phyloP scores from a whole-genome alignment of 2,113 vertebrate genomes.

The Puntigrus tetrazona region DNA sequence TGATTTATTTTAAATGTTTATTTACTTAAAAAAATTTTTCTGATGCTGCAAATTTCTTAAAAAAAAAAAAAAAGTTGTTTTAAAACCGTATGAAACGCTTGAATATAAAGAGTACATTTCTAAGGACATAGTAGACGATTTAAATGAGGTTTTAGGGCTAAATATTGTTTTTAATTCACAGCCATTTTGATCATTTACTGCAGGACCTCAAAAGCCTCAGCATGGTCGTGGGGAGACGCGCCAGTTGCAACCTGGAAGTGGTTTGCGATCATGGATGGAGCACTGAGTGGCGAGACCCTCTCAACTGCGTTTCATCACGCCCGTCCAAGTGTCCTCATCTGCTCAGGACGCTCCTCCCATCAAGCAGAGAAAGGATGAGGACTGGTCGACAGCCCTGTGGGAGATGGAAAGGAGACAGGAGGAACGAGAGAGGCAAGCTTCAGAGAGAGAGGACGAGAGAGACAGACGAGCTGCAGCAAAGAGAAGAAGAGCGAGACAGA shows the following conservation, averaged over 20 bases:
- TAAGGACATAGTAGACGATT: background rate
- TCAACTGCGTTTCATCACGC: constrained; percentile 7
- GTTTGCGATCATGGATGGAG: constrained; percentile 50
- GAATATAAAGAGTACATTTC: background rate
- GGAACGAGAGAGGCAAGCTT: constrained; percentile 45
- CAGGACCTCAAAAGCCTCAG: constrained; percentile 52
- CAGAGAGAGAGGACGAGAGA: constrained; percentile 45
- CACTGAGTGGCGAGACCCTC: constrained; percentile 38
- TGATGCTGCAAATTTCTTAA: no score
- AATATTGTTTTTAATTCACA: no score
- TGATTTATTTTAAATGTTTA: no score
- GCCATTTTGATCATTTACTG: background rate
- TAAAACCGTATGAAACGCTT: background rate
- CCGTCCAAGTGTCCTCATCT: constrained; percentile 29
- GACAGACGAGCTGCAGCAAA: constrained; percentile 36
- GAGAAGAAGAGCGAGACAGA: constrained; percentile 49
- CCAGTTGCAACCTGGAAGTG: constrained; percentile 48
- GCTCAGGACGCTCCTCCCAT: constrained; percentile 34
- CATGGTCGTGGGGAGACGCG: constrained; percentile 27
- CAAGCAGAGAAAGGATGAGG: constrained; percentile 45
- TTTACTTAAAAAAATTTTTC: no score
- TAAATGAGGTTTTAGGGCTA: no score
- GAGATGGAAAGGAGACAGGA: constrained; percentile 51
- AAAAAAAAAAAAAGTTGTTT: no score
- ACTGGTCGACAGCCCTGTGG: constrained; percentile 30